Percentiles rank a stretch among this genome's conserved stretches.
phyloP scores from a whole-genome alignment of 1,140 invertebrate genomes.

The Drosophila murphyi region DNA sequence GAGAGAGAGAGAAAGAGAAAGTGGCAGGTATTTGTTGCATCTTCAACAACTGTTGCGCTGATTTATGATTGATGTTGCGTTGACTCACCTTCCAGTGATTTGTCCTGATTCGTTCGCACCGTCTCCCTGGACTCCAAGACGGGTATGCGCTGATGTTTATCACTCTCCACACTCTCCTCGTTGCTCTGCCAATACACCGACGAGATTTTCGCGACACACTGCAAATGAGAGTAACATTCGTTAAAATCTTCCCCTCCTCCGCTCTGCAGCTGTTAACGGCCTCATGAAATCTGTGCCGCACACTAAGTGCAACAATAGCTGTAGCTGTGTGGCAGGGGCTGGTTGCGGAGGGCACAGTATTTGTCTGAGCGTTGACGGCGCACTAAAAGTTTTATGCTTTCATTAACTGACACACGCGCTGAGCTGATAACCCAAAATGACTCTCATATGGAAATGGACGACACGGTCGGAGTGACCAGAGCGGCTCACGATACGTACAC shows the following conservation, averaged over 20 bases:
- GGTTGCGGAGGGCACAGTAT: slow-evolving; percentile 7
- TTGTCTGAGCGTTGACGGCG: slow-evolving; percentile 52
- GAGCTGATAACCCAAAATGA: slow-evolving; percentile 68
- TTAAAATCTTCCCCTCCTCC: neutral
- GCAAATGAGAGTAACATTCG: slow-evolving; percentile 32
- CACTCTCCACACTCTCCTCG: slow-evolving; percentile 92
- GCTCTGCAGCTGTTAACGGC: slow-evolving; percentile 19
- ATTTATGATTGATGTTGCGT: slow-evolving; percentile 49
- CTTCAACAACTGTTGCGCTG: slow-evolving; percentile 67
- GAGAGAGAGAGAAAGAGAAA: neutral
- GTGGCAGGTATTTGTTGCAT: slow-evolving; percentile 10
- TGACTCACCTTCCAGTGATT: slow-evolving; percentile 75
- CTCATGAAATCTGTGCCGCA: slow-evolving; percentile 63
- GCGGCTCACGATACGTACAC: neutral
- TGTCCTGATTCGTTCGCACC: slow-evolving; percentile 83
- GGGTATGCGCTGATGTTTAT: slow-evolving; percentile 87
- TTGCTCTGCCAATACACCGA: slow-evolving; percentile 93
- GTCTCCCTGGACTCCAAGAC: slow-evolving; percentile 88
- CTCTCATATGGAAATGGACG: slow-evolving; percentile 65
- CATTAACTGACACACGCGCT: slow-evolving; percentile 66
- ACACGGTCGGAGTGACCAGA: slow-evolving; percentile 3
- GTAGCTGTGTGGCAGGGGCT: neutral
- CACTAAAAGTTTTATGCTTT: slow-evolving; percentile 81
- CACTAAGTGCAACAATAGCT: slow-evolving; percentile 31
- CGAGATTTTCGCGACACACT: slow-evolving; percentile 93